phyloP scores from a whole-genome alignment of 2,797 vertebrate genomes.

The Sarcoramphus papa region DNA sequence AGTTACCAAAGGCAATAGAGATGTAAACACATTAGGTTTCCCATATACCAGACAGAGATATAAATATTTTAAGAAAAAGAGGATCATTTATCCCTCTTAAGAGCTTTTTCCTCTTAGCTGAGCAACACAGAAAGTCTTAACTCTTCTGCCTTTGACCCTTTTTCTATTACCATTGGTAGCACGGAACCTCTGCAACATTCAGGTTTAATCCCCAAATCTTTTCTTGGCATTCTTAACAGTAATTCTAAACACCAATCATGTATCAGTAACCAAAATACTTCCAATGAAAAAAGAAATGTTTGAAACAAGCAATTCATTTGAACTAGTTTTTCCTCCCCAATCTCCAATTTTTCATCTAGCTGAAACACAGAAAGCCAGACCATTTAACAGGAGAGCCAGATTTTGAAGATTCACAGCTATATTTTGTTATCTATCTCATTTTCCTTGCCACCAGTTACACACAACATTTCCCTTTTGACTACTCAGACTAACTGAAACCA shows the following conservation, averaged over 20 bases:
- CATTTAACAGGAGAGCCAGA: neutral
- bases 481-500: neutral
- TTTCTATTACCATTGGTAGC: neutral
- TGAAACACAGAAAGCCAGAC: neutral
- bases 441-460: neutral
- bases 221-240: neutral
- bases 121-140: neutral
- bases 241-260: neutral
- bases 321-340: neutral
- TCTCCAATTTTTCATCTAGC: neutral
- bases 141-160: neutral
- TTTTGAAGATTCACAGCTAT: neutral
- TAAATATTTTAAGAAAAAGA: neutral
- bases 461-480: neutral
- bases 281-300: neutral
- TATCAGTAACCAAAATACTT: neutral
- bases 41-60: neutral
- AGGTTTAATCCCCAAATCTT: neutral
- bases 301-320: neutral
- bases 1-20: neutral
- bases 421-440: neutral
- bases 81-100: neutral
- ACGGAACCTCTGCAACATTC: neutral
- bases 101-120: neutral
- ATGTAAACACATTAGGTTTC: neutral